Evolutionary conservation across 2,888 invertebrate species (phyloP), one percentile per base, ranked within the genome.

Genomic region (Nomada fucata): DNA sequence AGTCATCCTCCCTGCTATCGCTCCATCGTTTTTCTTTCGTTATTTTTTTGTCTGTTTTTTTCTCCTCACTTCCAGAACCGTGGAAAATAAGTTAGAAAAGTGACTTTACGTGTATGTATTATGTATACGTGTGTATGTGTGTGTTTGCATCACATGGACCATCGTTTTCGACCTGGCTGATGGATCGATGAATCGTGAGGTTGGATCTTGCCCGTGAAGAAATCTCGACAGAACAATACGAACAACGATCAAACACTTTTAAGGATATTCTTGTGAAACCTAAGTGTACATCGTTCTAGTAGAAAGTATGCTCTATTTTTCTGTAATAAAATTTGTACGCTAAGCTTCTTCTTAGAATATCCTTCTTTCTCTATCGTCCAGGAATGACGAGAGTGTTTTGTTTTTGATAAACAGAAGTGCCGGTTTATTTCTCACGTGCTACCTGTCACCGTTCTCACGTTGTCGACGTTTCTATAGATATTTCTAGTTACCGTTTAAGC

Each of bases 21-120:
- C 20, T 50, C 57, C 53, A 67, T 77, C 74, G 76, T 59, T 55
- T 77, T 71, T 76, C 86, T 52, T 78, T 72, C 26, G 71, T 74
- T 53, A n/a, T 20, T n/a, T 53, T 53, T 53, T 79, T 79, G 36
- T 36, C 36, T 36, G 36, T 36, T 36, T 36, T 29, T 36, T 36
- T 36, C 36, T 36, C 36, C 20, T 29, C 20, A 23, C n/a, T 36
- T 36, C 29, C 65, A 44, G 59, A 26, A 63, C 47, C 63, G 20
- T 15, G 57, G 47, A 76, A 29, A 29, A 60, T 50, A 36, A 36
- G 60, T 60, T 70, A 15, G 65, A 67, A 71, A 57, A 57, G 67
- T 70, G 74, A 79, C 69, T 70, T 42, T 18, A 15, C 36, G 20
- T 36, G 53, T 36, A 64, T 52, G 23, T 13, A 15, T 63, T 44